Evolutionary conservation across 2,888 invertebrate species (phyloP).

Genomic region (Cenopis cana): DNA sequence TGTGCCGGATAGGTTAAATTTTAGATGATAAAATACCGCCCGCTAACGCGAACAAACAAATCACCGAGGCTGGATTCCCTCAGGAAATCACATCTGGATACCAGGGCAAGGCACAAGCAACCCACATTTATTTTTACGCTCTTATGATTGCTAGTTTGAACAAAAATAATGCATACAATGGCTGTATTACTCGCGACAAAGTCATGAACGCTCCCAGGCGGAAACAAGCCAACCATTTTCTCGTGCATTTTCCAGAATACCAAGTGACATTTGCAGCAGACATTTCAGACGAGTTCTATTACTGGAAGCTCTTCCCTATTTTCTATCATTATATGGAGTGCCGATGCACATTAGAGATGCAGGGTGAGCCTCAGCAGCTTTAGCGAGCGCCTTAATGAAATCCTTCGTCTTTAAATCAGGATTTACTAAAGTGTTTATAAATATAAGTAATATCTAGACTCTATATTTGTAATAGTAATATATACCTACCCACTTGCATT

Average conservation of each 20-base stretch:
- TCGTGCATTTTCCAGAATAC: slow-evolving; percentile 18
- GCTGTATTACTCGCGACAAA: slow-evolving; percentile 32
- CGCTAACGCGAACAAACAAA: slow-evolving; percentile 29
- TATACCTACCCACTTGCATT: too few species aligned
- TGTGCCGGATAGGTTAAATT: slow-evolving; percentile 29
- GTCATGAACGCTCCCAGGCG: slow-evolving; percentile 9
- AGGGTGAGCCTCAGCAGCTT: too few species aligned
- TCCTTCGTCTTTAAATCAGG: too few species aligned
- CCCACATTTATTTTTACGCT: slow-evolving; percentile 31
- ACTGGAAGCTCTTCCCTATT: neutral
- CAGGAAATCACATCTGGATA: slow-evolving; percentile 38
- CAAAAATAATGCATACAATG: slow-evolving; percentile 34
- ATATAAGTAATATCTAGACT: too few species aligned
- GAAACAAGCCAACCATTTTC: slow-evolving; percentile 22
- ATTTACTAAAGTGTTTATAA: too few species aligned
- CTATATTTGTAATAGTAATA: too few species aligned
- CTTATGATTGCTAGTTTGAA: slow-evolving; percentile 40
- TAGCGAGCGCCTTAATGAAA: too few species aligned
- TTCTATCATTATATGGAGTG: neutral
- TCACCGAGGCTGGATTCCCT: slow-evolving; percentile 34
- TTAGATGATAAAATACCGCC: slow-evolving; percentile 21
- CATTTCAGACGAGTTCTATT: neutral
- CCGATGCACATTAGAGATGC: neutral
- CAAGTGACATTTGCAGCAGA: slow-evolving; percentile 2
- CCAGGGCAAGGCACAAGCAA: slow-evolving; percentile 23